Percentiles rank a stretch among this genome's conserved stretches.
Conservation (phyloP, 2,113 vertebrate genomes). For the Melanostigma gelatinosum region DNA sequence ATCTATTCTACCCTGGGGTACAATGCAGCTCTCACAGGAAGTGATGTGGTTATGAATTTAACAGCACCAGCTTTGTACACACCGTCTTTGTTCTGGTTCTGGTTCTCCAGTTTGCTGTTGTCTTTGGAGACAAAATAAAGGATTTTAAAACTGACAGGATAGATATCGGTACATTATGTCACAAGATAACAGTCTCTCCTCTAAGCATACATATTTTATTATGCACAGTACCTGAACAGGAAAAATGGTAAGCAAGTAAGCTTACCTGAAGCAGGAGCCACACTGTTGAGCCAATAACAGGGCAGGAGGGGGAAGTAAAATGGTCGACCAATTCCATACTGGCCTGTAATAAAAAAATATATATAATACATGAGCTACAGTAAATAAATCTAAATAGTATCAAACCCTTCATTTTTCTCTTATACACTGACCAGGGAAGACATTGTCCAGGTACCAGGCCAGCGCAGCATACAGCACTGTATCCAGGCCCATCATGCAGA, state of each 20-base stretch:
- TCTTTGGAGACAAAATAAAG: conserved; percentile 36
- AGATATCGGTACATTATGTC: not conserved
- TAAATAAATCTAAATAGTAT: not conserved
- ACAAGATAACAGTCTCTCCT: not conserved
- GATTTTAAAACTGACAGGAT: not conserved
- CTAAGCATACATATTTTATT: not conserved
- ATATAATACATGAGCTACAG: not conserved
- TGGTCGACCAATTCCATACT: conserved; percentile 91
- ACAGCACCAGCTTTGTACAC: not conserved
- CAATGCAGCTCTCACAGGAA: not conserved
- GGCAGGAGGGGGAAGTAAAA: conserved; percentile 93
- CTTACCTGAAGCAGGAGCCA: conserved; percentile 68
- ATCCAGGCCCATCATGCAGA: conserved; percentile 94
- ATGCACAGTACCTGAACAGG: not conserved
- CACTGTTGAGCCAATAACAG: conserved; percentile 84
- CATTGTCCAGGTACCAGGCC: conserved; percentile 95
- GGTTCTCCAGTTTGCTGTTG: conserved; percentile 32
- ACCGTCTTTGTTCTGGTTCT: conserved; percentile 55
- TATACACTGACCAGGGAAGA: conserved; percentile 90
- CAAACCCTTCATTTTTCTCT: not conserved
- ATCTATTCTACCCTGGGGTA: not conserved
- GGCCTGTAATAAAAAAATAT: conserved; percentile 79
- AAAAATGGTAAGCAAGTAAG: not conserved
- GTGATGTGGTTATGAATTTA: not conserved
- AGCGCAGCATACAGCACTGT: conserved; percentile 88